These are phyloP conservation scores for Chaetorhynchus papuensis DNA, from an alignment of 2,113 vertebrate species.

Conservation along the genomic window DNA sequence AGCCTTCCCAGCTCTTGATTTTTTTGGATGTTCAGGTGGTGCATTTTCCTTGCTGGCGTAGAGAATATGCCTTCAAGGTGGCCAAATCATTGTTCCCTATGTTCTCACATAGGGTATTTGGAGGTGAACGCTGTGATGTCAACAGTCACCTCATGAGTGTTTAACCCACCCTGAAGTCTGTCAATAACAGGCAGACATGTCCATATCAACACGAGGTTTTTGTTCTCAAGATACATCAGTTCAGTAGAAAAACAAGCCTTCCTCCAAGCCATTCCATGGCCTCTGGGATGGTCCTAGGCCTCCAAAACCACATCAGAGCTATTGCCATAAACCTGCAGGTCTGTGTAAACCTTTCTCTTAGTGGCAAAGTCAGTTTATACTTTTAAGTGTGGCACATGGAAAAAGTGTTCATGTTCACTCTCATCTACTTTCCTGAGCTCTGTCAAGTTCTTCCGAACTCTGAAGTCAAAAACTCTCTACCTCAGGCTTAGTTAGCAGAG, in stretches of 20 bases:
- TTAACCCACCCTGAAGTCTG: background rate
- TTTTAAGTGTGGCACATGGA: background rate
- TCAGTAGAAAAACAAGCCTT: background rate
- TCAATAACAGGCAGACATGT: background rate
- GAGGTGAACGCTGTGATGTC: background rate
- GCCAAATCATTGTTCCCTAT: background rate
- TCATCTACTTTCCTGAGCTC: background rate
- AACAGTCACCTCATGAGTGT: background rate
- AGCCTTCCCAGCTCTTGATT: background rate
- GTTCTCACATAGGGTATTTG: rapidly evolving
- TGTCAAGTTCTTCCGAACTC: background rate
- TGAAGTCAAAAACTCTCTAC: background rate
- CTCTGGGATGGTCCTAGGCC: background rate
- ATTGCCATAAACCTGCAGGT: background rate
- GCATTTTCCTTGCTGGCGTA: background rate
- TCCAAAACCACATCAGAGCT: background rate
- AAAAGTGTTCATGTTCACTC: background rate
- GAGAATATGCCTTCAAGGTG: background rate
- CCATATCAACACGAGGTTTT: background rate
- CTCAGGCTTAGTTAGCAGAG: background rate
- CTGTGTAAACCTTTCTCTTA: background rate
- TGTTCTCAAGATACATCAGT: background rate
- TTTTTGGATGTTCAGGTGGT: background rate
- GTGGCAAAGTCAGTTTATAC: background rate
- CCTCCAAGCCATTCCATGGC: background rate